Percentiles rank a stretch among this genome's conserved stretches.
phyloP scores from a whole-genome alignment of 2,113 vertebrate genomes.

The Chaetodon auriga region DNA sequence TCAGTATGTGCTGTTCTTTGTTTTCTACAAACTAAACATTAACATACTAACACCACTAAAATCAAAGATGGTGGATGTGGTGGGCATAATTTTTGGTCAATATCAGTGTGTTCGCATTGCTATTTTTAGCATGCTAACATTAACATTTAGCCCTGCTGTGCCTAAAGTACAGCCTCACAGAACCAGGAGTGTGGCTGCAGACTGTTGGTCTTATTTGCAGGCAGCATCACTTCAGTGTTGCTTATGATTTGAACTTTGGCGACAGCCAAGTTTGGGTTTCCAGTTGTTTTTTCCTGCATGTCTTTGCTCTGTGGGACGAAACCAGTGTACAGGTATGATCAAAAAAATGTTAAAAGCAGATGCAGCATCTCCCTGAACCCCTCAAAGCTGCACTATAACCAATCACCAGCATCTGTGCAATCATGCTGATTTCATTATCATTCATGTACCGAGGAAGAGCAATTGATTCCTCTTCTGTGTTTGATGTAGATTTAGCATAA shows the following conservation, averaged over 20 bases:
- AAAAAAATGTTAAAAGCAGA: conserved; percentile 38
- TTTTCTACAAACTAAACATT: too few species aligned
- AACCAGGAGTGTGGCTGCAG: neutral
- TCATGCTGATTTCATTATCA: conserved; percentile 76
- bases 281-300: neutral
- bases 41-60: neutral
- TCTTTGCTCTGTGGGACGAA: conserved; percentile 1
- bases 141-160: neutral
- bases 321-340: neutral
- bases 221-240: too few species aligned
- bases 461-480: conserved; percentile 66
- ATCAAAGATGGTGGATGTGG: neutral
- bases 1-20: too few species aligned
- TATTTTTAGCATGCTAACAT: too few species aligned
- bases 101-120: neutral
- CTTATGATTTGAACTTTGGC: too few species aligned
- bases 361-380: conserved; percentile 18
- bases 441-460: conserved; percentile 64
- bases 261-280: neutral
- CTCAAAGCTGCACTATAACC: conserved; percentile 30
- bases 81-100: neutral
- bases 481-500: conserved; percentile 77
- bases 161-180: neutral
- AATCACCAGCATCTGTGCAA: conserved; percentile 59
- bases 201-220: neutral